Conservation (phyloP, 2,113 vertebrate species). For the Tachycineta bicolor region DNA sequence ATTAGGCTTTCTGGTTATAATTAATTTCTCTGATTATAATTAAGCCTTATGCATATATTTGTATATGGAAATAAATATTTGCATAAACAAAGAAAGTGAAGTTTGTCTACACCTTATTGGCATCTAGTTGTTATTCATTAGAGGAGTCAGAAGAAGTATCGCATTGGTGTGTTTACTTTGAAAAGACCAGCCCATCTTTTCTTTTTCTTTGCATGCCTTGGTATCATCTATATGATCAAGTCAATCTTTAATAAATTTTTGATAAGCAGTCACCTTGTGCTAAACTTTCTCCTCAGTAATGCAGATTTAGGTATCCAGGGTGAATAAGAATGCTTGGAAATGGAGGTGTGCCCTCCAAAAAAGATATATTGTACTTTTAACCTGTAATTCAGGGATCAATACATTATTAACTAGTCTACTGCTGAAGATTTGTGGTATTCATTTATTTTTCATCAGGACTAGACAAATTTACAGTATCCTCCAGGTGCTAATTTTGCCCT, state of each 20-base stretch:
- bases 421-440: constrained; percentile 21
- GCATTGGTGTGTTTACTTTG: not conserved
- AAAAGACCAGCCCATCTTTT: not conserved
- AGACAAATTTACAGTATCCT: not conserved
- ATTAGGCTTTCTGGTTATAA: not conserved
- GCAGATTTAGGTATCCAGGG: not conserved
- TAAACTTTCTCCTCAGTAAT: not conserved
- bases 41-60: not conserved
- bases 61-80: constrained; percentile 3
- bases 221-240: not conserved
- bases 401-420: constrained; percentile 39
- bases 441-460: constrained; percentile 19
- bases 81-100: not conserved
- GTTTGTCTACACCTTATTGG: not conserved
- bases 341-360: not conserved
- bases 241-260: not conserved
- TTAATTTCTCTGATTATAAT: not conserved
- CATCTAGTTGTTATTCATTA: not conserved
- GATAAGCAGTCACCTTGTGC: not conserved
- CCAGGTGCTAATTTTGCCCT: not conserved
- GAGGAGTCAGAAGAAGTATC: not conserved
- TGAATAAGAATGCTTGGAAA: constrained; percentile 21
- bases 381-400: not conserved
- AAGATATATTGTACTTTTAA: not conserved
- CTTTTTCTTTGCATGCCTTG: not conserved